These are phyloP conservation scores for Pristionchus japonicus DNA, from an alignment of 2,888 invertebrate genomes.

Conservation along the genomic window DNA sequence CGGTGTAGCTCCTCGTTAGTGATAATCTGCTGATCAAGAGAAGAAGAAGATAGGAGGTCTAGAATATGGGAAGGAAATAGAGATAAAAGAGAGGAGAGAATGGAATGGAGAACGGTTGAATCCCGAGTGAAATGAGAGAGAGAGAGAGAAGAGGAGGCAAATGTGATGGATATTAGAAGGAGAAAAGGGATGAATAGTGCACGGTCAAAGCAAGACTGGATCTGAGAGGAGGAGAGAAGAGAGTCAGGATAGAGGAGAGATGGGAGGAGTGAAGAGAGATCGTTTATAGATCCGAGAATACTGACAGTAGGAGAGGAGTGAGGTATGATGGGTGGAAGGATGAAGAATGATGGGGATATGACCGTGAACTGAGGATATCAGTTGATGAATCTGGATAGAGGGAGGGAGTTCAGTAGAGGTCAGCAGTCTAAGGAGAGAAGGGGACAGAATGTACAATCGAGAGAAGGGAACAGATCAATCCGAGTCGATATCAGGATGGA, in stretches of 20 bases:
- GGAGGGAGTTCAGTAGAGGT: background rate
- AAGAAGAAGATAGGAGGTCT: background rate
- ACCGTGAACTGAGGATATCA: constrained; percentile 29
- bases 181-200: constrained; percentile 26
- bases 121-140: background rate
- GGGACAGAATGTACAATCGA: too few species aligned
- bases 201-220: background rate
- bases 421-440: background rate
- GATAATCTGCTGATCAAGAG: background rate
- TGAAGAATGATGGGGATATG: constrained; percentile 20
- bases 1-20: background rate
- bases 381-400: background rate
- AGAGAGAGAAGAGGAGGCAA: constrained; percentile 26
- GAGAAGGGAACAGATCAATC: constrained; percentile 9
- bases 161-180: constrained; percentile 19
- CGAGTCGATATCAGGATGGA: constrained; percentile 12
- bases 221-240: background rate
- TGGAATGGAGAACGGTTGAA: constrained; percentile 26
- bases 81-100: background rate
- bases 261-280: background rate
- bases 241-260: background rate
- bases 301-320: background rate
- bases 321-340: background rate
- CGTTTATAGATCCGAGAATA: background rate
- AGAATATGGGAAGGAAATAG: too few species aligned